Evolutionary conservation across 2,797 vertebrate genomes (phyloP).

Genomic region (Pseudotriccus pelzelni): DNA sequence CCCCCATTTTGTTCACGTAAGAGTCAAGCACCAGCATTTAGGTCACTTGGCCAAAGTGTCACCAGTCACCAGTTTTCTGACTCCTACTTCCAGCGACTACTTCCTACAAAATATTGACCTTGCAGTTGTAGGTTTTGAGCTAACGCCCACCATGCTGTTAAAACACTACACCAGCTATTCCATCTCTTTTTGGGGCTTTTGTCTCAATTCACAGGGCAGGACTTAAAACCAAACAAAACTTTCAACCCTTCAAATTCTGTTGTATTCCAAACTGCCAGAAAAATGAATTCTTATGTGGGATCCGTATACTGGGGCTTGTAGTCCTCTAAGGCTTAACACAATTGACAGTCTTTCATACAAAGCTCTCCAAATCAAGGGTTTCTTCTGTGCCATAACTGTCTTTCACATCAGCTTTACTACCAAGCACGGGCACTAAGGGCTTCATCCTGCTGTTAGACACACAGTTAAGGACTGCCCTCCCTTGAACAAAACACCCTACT

Average conservation of each 20-base stretch:
- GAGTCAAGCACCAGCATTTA: neutral
- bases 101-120: neutral
- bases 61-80: neutral
- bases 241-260: neutral
- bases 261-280: neutral
- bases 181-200: neutral
- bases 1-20: neutral
- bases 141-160: neutral
- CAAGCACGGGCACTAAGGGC: neutral
- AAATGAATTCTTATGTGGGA: neutral
- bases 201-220: neutral
- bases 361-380: conserved; percentile 28
- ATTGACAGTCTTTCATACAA: conserved; percentile 7
- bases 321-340: conserved; percentile 34
- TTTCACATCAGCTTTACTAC: neutral
- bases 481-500: neutral
- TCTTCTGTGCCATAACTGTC: neutral
- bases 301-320: neutral
- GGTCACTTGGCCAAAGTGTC: neutral
- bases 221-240: neutral
- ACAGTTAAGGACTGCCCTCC: neutral
- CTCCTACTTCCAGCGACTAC: neutral
- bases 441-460: conserved; percentile 21
- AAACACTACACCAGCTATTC: neutral
- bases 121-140: neutral